Base-by-base conservation (phyloP, 1,140 invertebrate species). In the Drosophila novamexicana region DNA sequence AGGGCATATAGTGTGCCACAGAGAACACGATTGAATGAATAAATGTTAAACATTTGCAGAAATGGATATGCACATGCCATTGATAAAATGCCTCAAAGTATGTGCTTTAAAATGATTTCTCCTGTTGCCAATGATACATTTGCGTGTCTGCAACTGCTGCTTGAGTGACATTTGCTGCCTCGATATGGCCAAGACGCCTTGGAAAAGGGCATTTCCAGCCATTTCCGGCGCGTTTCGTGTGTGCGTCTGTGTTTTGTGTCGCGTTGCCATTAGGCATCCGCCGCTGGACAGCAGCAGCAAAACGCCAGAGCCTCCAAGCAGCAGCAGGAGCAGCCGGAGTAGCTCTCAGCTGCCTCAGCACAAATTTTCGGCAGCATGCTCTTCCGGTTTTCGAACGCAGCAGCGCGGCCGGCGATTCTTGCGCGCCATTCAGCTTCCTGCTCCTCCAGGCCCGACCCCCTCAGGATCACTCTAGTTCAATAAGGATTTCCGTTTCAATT, bases 401-500 rank as follows among this genome's bases (percentile, higher is more conserved):
- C 75, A 81, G 66, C 74, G 54, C 47, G 32, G 18, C 65, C 32
- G 39, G 57, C 61, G 50, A 57, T 37, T 14, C 50, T 34, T 62
- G 47, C 42, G 45, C 42, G 53, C 47, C 50, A 39, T 57, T 36
- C 45, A 53, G 54, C 61, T 74, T 52, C 69, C 40, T 52, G 63
- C 47, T 74, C 68, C 67, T 76, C 54, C 64, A 80, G 66, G 56
- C 53, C 34, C 32, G 8, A 37, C 50, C 47, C 67, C 63, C 69
- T 45, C 69, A 54, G 54, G 50, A 69, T 72, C 63, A 69, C 79
- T 74, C 73, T 83, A 89, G 84, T 88, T 88, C 83, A 88, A 88
- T 88, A 88, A 88, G 83, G 83, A 88, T 88, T 88, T 88, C 83
- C 83, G 83, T 84, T 88, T 89, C 83, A 88, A 88, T 88, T 88